These are phyloP conservation scores for Drosophila persimilis DNA, from an alignment of 1,140 invertebrate species.

Conservation along the genomic window DNA sequence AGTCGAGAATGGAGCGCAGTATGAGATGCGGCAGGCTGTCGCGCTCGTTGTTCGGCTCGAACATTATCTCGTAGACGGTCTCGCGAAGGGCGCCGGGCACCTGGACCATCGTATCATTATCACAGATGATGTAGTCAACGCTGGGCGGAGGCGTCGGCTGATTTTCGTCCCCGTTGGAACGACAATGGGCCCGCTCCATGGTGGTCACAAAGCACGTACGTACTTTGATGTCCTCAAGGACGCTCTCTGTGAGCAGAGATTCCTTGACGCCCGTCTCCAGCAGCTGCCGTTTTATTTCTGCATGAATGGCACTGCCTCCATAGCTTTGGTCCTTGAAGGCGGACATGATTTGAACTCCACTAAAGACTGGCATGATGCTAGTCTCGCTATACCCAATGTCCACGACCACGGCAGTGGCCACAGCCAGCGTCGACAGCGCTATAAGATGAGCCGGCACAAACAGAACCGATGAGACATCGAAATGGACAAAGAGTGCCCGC, in stretches of 20 bases:
- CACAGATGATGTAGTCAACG: conserved; percentile 88
- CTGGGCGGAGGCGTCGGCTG: conserved; percentile 84
- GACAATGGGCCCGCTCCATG: conserved; percentile 87
- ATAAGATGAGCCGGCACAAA: conserved; percentile 92
- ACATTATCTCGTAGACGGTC: conserved; percentile 91
- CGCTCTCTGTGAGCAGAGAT: conserved; percentile 84
- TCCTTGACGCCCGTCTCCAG: conserved; percentile 82
- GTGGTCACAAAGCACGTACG: conserved; percentile 93
- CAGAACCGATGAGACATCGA: conserved; percentile 91
- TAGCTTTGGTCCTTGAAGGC: conserved; percentile 91
- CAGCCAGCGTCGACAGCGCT: conserved; percentile 89
- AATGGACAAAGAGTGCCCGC: conserved; percentile 95
- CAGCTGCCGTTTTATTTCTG: conserved; percentile 83
- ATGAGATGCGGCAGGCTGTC: conserved; percentile 93
- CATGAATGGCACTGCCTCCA: conserved; percentile 87
- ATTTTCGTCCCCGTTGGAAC: conserved; percentile 83
- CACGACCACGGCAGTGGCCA: conserved; percentile 91
- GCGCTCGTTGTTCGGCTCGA: conserved; percentile 93
- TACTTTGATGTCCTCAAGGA: conserved; percentile 89
- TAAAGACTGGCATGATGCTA: conserved; percentile 91
- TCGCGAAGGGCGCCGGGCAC: conserved; percentile 91
- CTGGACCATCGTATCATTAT: conserved; percentile 85
- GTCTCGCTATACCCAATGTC: conserved; percentile 95
- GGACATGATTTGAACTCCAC: conserved; percentile 92
- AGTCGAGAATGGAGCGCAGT: conserved; percentile 90